Conservation (phyloP, 2,888 invertebrate genomes). For the Tribolium freemani region DNA sequence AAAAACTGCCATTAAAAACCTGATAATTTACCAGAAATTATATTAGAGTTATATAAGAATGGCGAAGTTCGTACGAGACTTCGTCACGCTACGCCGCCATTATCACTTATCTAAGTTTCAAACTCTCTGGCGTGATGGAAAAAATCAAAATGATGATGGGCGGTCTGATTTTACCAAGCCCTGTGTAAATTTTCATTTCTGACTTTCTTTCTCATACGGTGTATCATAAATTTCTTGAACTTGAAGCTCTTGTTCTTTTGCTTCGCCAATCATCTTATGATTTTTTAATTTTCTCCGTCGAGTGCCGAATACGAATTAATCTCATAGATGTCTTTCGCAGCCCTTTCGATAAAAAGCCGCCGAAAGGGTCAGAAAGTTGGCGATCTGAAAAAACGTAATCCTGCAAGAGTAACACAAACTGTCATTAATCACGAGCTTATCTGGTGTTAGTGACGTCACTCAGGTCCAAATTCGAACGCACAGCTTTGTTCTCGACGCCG, state of each 20-base stretch:
- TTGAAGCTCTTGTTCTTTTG: background rate
- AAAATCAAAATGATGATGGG: constrained; percentile 23
- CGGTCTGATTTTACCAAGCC: constrained; percentile 9
- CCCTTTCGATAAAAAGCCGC: constrained; percentile 18
- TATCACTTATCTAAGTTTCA: constrained; percentile 55
- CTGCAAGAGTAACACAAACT: constrained; percentile 60
- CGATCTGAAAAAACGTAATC: constrained; percentile 58
- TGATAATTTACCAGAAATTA: constrained; percentile 51
- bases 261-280: constrained; percentile 18
- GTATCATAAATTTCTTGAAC: constrained; percentile 3
- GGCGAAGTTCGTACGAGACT: constrained; percentile 43
- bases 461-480: constrained; percentile 40
- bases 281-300: constrained; percentile 29
- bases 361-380: constrained; percentile 44
- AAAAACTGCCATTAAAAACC: constrained; percentile 47
- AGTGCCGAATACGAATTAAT: constrained; percentile 38
- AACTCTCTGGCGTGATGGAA: constrained; percentile 44
- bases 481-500: constrained; percentile 40
- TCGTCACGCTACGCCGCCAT: constrained; percentile 54
- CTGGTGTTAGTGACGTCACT: constrained; percentile 60
- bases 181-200: background rate
- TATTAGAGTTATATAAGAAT: constrained; percentile 47
- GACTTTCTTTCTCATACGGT: background rate
- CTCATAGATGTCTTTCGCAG: constrained; percentile 42
- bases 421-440: constrained; percentile 62